Conservation (phyloP, 2,113 vertebrate species). For the Mustela lutreola region DNA sequence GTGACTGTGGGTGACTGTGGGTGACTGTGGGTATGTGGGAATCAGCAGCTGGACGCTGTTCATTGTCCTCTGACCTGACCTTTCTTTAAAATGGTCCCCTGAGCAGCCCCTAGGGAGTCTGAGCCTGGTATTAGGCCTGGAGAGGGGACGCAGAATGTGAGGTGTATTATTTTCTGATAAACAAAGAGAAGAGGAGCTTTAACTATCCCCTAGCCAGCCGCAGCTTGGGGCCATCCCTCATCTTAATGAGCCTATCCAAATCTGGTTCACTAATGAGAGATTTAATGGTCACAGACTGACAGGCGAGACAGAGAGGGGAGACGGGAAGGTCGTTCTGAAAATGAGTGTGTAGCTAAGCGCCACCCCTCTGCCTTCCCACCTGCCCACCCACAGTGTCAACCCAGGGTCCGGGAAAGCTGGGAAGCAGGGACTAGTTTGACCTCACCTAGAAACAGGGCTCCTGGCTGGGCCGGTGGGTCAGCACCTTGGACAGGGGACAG, state of each 20-base stretch:
- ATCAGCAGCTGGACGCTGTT: not conserved
- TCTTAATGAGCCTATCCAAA: slow-evolving; percentile 72
- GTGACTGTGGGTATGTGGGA: not conserved
- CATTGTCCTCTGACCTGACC: not conserved
- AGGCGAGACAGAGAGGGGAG: slow-evolving; percentile 62
- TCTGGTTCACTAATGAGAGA: slow-evolving; percentile 75
- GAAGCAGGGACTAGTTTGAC: not conserved
- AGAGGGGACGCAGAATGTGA: not conserved
- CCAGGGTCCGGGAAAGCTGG: not conserved
- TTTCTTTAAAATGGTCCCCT: not conserved
- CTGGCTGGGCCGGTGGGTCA: not conserved
- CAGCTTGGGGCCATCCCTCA: slow-evolving; percentile 61
- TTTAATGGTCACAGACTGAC: slow-evolving; percentile 78
- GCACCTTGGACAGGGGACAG: slow-evolving; percentile 54
- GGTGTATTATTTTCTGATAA: slow-evolving; percentile 20
- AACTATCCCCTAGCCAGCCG: not conserved
- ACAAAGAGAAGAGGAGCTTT: not conserved
- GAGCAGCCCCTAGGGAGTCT: too few relatives aligned
- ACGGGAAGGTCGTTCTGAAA: slow-evolving; percentile 65
- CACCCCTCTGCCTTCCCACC: not conserved
- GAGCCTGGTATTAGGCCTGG: not conserved
- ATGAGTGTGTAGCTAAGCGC: slow-evolving; percentile 7
- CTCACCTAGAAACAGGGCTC: not conserved
- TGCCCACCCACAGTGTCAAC: not conserved
- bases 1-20: not conserved